Conservation (phyloP, 2,797 vertebrate genomes). For the Petrocephalus sullivani region DNA sequence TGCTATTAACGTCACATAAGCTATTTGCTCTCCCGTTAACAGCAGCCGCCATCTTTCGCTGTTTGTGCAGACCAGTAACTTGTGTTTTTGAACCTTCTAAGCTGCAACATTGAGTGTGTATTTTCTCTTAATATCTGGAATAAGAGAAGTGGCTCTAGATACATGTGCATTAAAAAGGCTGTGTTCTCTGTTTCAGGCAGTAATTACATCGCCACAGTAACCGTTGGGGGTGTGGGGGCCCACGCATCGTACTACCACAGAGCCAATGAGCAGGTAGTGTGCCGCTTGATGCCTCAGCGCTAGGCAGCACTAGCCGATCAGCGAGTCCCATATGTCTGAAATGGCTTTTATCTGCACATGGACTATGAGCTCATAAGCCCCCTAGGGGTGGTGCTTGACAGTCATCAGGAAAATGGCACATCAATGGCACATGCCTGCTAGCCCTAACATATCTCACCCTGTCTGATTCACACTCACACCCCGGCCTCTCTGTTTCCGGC, state of each 20-base stretch:
- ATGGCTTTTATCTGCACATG: not conserved
- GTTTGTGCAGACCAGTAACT: not conserved
- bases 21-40: not conserved
- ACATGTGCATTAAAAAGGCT: not conserved
- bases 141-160: not conserved
- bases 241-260: constrained; percentile 89
- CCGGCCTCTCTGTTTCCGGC: not conserved
- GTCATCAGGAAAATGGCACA: not conserved
- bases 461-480: not conserved
- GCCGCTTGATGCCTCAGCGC: not conserved
- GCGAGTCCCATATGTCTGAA: not conserved
- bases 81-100: not conserved
- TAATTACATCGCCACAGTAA: constrained; percentile 79
- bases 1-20: not conserved
- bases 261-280: constrained; percentile 84
- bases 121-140: not conserved
- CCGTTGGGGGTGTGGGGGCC: constrained; percentile 76
- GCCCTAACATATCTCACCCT: not conserved
- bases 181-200: constrained; percentile 44
- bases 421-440: not conserved
- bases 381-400: not conserved
- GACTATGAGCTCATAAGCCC: not conserved
- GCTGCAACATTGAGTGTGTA: not conserved
- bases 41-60: not conserved
- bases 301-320: not conserved